Base-by-base conservation (phyloP, 2,797 vertebrate species). In the Tamandua tetradactyla region DNA sequence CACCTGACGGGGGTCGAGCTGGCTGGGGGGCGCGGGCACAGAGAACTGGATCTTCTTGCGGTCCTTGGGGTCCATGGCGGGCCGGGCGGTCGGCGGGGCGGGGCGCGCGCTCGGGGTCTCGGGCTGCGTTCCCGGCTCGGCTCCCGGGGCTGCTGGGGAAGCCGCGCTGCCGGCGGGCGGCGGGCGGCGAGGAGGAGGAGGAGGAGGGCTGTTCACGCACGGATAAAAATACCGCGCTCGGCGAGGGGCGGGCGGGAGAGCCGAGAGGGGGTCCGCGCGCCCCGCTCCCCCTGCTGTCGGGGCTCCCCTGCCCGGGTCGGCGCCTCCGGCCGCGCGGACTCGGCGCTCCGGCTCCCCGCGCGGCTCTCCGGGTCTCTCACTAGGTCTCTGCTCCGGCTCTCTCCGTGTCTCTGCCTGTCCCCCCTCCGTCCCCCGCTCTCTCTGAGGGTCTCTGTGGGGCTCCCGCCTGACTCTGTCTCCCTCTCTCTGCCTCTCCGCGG, bases 41-140 rank as follows among this genome's bases (percentile, higher is more conserved):
- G 99, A 99, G 93, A 99, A 99, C 89, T 99, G 99, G 98, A 99
- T 99, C 98, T 99, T 99, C 98, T 99, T 99, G 96, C 99, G 99
- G 96, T 99, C 99, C 97, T 99, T 99, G 97, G 98, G 98, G 97
- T 99, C 99, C 97, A 98, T 98, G 96, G 95, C 95, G 32, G 30
- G 71, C 7, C 25, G 74, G 25, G 55, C 0, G 69, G 75, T 17
- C 57, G 17, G 72, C 10, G 69, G 42, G 27, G 74, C 66, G 7
- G 52, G 55, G 83, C 55, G 83, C 55, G 83, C 89, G 57, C 64
- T 81, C 52, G 22, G 89, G 93, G 93, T 91, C 93, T 72, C 49
- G 61, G 90, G 93, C 75, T 61, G 57, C 69, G 87, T 79, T 94
- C 80, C 75, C 35, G 25, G 90, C 92, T 95, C 61, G 32, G 91